A percentile compares a stretch with the other conserved stretches of the same genome.
phyloP scores from a whole-genome alignment of 2,888 invertebrate genomes.

The Fabriciana adippe region DNA sequence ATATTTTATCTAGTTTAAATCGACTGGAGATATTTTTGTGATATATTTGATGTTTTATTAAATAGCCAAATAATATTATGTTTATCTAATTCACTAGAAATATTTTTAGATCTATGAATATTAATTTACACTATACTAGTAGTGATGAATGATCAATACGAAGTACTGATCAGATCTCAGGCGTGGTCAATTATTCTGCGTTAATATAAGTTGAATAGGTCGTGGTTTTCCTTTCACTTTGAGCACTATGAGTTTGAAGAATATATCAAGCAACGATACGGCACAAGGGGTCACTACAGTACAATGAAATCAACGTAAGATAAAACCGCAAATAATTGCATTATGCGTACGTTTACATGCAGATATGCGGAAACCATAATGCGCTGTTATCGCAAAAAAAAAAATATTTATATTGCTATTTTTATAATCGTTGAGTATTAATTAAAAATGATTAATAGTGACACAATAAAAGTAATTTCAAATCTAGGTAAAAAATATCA shows the following conservation, averaged over 20 bases:
- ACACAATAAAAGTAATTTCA: not conserved
- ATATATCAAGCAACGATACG: conserved; percentile 54
- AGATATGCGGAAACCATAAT: conserved; percentile 29
- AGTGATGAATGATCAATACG: not conserved
- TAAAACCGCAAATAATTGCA: conserved; percentile 32
- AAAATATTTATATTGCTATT: conserved; percentile 20
- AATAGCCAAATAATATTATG: too few relatives aligned
- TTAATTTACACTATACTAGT: too few relatives aligned
- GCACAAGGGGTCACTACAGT: conserved; percentile 47
- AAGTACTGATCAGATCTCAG: conserved; percentile 6
- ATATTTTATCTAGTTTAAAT: too few relatives aligned
- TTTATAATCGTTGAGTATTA: conserved; percentile 14
- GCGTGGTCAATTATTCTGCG: conserved; percentile 34
- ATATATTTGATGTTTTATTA: too few relatives aligned
- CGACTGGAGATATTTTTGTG: too few relatives aligned
- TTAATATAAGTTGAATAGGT: conserved; percentile 52
- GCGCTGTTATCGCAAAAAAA: conserved; percentile 16
- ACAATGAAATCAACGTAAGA: conserved; percentile 28
- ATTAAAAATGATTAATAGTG: not conserved
- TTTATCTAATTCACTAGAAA: too few relatives aligned
- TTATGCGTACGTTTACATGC: conserved; percentile 31
- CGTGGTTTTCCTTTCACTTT: conserved; percentile 73
- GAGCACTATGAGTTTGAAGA: conserved; percentile 57
- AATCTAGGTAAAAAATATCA: not conserved
- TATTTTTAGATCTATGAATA: too few relatives aligned